Base-by-base conservation (phyloP, 2,888 invertebrate genomes). In the Tholera decimalis region DNA sequence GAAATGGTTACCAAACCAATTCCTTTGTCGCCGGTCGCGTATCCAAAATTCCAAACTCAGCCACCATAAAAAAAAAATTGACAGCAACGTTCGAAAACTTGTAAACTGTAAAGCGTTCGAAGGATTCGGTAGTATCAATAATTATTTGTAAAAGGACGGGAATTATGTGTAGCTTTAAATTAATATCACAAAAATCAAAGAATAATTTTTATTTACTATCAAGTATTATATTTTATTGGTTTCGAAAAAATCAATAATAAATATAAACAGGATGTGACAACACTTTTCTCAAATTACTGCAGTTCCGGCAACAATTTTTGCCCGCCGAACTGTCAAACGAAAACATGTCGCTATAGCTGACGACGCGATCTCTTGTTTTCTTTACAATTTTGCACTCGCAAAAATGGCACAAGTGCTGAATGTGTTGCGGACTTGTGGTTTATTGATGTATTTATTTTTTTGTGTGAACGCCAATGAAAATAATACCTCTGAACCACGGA, bases 341-440 rank as follows among this genome's bases (percentile, higher is more conserved):
- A 89, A 93, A 91, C 83, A 94, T 94, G 93, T 93, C 92, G 89
- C 75, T 87, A 71, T 78, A 55, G 73, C 35, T 15, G 65, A 76
- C 77, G 82, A 79, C 77, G 81, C 78, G 74, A 79, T 66, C 79
- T 75, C 76, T 84, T 85, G 85, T 90, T 91, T 90, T 88, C 81
- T 84, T 88, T 89, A 83, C 73, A 71, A 77, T 80, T 84, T 81
- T 86, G 79, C 83, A 79, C 74, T 71, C 69, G 60, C 74, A 75
- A 91, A 91, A 91, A 95, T 95, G 95, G 90, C 91, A 85, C 80
- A 84, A 86, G 83, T 87, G 82, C 77, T 77, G 53, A 90, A 84
- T 85, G 83, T 91, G 81, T 84, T 93, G 83, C 95, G 95, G 95
- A 95, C 95, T 95, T 95, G 95, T 94, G 91, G 94, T 83, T 89